Evolutionary conservation across 1,140 invertebrate species (phyloP), one percentile per base, ranked within the genome.

Genomic region (Drosophila setifemur): DNA sequence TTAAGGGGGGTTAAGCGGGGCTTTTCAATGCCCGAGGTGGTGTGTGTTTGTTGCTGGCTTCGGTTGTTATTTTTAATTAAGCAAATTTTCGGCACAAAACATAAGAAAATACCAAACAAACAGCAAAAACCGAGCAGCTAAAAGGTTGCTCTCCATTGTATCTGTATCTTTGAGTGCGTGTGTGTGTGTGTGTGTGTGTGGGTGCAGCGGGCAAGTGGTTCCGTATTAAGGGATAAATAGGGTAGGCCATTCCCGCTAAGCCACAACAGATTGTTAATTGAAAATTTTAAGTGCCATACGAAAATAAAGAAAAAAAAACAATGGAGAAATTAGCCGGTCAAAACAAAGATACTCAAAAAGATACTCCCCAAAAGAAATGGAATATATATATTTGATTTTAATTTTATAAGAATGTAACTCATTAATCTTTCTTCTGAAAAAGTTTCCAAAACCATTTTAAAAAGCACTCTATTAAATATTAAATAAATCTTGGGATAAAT

Each of bases 31-130:
- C n/a, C n/a, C n/a, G n/a, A n/a, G 19, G 18, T 64, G 39, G 47
- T 7, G 43, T 57, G 58, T 52, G 66, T 57, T 42, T 73, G 63
- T 50, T 64, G 58, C 35, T 39, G 70, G 50, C 48, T 21, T 45
- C 25, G 47, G 63, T 83, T 83, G 78, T 83, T 83, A 85, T 83
- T 83, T 82, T 85, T 83, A 85, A 83, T 83, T 83, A 83, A 83
- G 78, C 78, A 85, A 83, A 83, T 83, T 83, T 83, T 83, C 73
- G 69, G 52, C 53, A 73, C 48, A 77, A 78, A 71, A 83, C 52
- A 83, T 71, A 77, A 83, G 69, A 73, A 69, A 83, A 70, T 42
- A 61, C 71, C 70, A 45, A 54, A 35, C 50, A 75, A 53, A 68
- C 48, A 71, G 23, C 57, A 70, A 67, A 61, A 74, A 54, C n/a